Evolutionary conservation across 2,797 vertebrate species (phyloP), one percentile per base, ranked within the genome.

Genomic region (Bucorvus abyssinicus): DNA sequence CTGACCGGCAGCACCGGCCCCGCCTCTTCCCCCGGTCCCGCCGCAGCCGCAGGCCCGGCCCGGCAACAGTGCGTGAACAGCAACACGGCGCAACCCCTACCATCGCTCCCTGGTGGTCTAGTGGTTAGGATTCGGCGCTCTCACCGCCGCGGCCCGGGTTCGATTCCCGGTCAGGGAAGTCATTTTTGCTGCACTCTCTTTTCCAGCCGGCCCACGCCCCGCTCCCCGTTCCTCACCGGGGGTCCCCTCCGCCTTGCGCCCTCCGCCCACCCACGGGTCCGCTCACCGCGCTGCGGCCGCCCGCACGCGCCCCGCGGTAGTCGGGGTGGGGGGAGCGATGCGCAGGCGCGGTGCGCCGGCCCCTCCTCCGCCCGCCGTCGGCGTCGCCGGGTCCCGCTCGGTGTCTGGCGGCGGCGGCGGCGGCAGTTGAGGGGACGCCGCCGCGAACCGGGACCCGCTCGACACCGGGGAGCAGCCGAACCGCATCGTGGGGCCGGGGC

Each of bases 131-230:
- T 93, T 85, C 86, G 91, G 93, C 91, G 91, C 91, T 96, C 80
- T 96, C 93, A 94, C 91, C 89, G 91, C 93, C 91, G 89, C 80
- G 93, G 83, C 91, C 95, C 83, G 93, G 94, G 94, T 95, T 96
- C 92, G 92, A 96, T 96, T 96, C 95, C 95, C 93, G 93, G 95
- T 89, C 95, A 94, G 88, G 86, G 92, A 93, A 69, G 0, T 8
- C n/a, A n/a, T n/a, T n/a, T n/a, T n/a, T n/a, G n/a, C n/a, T n/a
- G n/a, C n/a, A n/a, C n/a, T n/a, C n/a, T n/a, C n/a, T n/a, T n/a
- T n/a, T n/a, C n/a, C n/a, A n/a, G n/a, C n/a, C n/a, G n/a, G n/a
- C n/a, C n/a, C n/a, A n/a, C n/a, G n/a, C n/a, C n/a, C n/a, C n/a
- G n/a, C n/a, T n/a, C n/a, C n/a, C n/a, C n/a, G n/a, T n/a, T n/a